Evolutionary conservation across 2,113 vertebrate genomes (phyloP).

Genomic region (Archocentrus centrarchus): DNA sequence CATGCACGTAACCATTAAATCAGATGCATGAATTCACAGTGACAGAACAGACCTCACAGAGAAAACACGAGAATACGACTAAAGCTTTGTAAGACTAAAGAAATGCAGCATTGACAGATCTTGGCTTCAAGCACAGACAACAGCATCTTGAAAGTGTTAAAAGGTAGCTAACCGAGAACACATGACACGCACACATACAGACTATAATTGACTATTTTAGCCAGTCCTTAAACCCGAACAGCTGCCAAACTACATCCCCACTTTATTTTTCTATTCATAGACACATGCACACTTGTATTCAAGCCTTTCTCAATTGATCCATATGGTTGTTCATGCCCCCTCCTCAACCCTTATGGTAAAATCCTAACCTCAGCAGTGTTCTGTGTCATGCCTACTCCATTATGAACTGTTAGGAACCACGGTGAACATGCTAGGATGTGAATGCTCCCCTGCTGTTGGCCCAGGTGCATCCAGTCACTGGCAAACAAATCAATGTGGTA

Average conservation of each 20-base stretch:
- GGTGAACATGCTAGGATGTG: conserved; percentile 47
- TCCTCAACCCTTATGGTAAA: conserved; percentile 48
- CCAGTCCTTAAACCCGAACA: neutral
- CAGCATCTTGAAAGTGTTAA: neutral
- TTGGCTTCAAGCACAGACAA: neutral
- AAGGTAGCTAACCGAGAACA: neutral
- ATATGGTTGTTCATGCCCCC: conserved; percentile 42
- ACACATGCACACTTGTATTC: conserved; percentile 17
- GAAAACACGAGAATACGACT: neutral
- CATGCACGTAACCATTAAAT: neutral
- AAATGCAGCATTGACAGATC: neutral
- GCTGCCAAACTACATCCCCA: neutral
- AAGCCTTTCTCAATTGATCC: conserved; percentile 13
- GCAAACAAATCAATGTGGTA: conserved; percentile 51
- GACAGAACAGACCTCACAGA: neutral
- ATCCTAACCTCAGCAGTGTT: conserved; percentile 49
- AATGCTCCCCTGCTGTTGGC: conserved; percentile 63
- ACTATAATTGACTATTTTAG: neutral
- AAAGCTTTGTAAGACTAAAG: neutral
- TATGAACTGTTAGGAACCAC: conserved; percentile 41
- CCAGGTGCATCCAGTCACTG: conserved; percentile 59
- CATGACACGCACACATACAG: neutral
- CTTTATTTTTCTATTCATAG: conserved; percentile 5
- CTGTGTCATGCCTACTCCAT: conserved; percentile 39
- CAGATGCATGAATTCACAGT: too few species aligned